A percentile compares a stretch with the other conserved stretches of the same genome.
Conservation (phyloP, 2,797 vertebrate species). For the Macropus fuliginosus region DNA sequence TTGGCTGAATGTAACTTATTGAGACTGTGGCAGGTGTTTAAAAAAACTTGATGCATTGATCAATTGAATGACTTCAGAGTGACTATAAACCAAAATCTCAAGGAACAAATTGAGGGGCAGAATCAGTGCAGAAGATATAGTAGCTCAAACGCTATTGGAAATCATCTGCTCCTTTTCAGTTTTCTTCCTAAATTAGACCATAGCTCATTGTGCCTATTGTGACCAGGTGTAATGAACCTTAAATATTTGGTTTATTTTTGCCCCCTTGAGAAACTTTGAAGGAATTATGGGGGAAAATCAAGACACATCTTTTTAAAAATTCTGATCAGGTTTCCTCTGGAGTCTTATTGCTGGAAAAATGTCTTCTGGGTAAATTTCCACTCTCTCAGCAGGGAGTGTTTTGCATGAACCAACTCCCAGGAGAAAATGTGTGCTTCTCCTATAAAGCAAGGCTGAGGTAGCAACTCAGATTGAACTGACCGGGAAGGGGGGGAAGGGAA, state of each 20-base stretch:
- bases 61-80: constrained; percentile 71
- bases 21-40: constrained; percentile 61
- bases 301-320: constrained; percentile 84
- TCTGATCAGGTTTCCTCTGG: constrained; percentile 87
- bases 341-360: constrained; percentile 89
- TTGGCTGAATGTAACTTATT: constrained; percentile 65
- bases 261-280: constrained; percentile 71
- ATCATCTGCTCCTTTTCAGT: constrained; percentile 64
- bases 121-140: constrained; percentile 64
- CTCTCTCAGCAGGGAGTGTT: constrained; percentile 92
- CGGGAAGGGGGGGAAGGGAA: constrained; percentile 83
- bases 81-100: constrained; percentile 76
- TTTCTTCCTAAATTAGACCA: constrained; percentile 73
- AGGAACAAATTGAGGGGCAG: constrained; percentile 58
- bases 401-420: constrained; percentile 95
- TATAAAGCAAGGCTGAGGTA: constrained; percentile 90
- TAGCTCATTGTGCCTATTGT: constrained; percentile 68
- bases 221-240: constrained; percentile 70
- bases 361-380: constrained; percentile 96
- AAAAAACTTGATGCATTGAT: constrained; percentile 75
- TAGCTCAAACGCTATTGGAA: constrained; percentile 69
- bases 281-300: constrained; percentile 75
- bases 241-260: constrained; percentile 69
- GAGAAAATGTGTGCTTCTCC: constrained; percentile 93
- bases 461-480: constrained; percentile 92